Base-by-base conservation (phyloP, 2,797 vertebrate genomes). In the Mustela erminea region DNA sequence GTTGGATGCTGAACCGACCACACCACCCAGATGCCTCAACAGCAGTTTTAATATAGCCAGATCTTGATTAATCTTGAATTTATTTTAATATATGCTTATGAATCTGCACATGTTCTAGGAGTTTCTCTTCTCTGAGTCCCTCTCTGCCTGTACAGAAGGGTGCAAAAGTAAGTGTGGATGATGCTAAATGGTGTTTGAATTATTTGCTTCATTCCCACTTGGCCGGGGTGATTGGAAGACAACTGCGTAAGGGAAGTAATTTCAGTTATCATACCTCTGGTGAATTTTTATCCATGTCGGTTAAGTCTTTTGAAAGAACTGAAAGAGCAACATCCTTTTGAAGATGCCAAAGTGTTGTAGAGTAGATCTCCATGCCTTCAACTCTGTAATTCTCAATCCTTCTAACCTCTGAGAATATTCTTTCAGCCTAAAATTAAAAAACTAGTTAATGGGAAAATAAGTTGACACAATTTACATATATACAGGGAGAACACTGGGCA, bases 331-430 rank as follows among this genome's bases (percentile, higher is more conserved):
- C 99, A 46, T 99, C 99, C 86, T 99, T 99, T 98, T 99, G 99
- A 94, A 99, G 99, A 96, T 99, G 99, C 99, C 99, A 99, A 90
- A 99, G 99, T 0, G 99, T 99, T 12, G 99, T 99, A 0, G 99
- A 99, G 86, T 99, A 99, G 94, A 99, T 99, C 98, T 99, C 99
- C 99, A 99, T 99, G 87, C 99, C 99, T 97, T 99, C 99, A 0
- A 99, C 99, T 96, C 99, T 98, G 97, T 99, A 99, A 85, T 99
- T 99, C 98, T 99, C 99, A 83, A 99, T 99, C 94, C 99, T 99
- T 46, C 99, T 99, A 32, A 99, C 99, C 98, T 99, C 99, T 4
- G 99, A 99, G 98, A 99, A 99, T 98, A 99, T 98, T 92, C 99
- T 99, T 98, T 99, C 99, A 1, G 99, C 99, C 99, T 99, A 77